Conservation (phyloP, 2,888 invertebrate genomes). For the Tetramorium bicarinatum region DNA sequence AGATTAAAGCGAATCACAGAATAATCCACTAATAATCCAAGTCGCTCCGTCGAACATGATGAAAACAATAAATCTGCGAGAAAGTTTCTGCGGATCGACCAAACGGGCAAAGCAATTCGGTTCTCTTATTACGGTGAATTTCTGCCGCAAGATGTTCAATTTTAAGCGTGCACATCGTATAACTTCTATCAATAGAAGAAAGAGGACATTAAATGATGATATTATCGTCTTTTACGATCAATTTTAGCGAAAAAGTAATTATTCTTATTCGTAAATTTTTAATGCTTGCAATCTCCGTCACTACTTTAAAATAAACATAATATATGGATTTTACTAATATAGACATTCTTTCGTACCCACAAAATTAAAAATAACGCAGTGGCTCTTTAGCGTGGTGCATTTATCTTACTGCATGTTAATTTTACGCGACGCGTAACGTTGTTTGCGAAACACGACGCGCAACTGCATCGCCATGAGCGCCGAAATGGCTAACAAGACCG, state of each 20-base stretch:
- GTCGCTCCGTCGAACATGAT: conserved; percentile 39
- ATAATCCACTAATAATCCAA: conserved; percentile 45
- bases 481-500: conserved; percentile 36
- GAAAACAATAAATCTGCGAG: conserved; percentile 47
- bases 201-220: not conserved
- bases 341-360: not conserved
- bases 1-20: conserved; percentile 24
- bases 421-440: conserved; percentile 1
- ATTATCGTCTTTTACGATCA: not conserved
- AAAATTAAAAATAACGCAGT: not conserved
- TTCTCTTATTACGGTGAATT: conserved; percentile 47
- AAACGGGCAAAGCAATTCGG: conserved; percentile 12
- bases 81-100: conserved; percentile 34
- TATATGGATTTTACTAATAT: no score
- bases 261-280: not conserved
- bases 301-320: not conserved
- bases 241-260: conserved; percentile 8
- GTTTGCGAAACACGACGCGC: conserved; percentile 1
- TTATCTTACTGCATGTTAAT: conserved; percentile 13
- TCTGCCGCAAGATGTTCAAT: not conserved
- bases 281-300: not conserved
- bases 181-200: not conserved
- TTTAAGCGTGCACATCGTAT: not conserved
- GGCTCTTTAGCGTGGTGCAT: not conserved
- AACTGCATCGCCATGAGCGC: not conserved